Evolutionary conservation across 2,888 invertebrate genomes (phyloP).

Genomic region (Morpho deidamia): DNA sequence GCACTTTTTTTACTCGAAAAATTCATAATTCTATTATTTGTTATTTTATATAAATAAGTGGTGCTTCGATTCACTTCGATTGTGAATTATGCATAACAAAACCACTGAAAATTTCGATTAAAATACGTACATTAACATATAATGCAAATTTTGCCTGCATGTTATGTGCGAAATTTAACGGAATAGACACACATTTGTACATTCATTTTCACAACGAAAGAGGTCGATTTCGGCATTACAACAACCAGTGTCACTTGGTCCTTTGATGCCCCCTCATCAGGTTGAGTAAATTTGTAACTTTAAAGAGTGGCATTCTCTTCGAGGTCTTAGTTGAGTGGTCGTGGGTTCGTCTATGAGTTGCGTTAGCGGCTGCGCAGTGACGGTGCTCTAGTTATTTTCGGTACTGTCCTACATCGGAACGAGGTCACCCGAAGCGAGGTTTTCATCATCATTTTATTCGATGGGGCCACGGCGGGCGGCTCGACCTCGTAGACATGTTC

Average conservation of each 20-base stretch:
- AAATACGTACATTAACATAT: no score
- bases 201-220: slow-evolving; percentile 35
- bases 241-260: slow-evolving; percentile 34
- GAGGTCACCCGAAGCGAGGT: slow-evolving; percentile 63
- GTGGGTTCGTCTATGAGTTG: slow-evolving; percentile 46
- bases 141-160: no score
- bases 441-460: slow-evolving; percentile 70
- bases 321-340: slow-evolving; percentile 38
- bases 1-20: no score
- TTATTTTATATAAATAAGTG: no score
- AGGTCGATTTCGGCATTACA: slow-evolving; percentile 56
- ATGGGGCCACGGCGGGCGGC: slow-evolving; percentile 65
- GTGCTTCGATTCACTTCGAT: no score
- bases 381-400: slow-evolving; percentile 74
- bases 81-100: no score
- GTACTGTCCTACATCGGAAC: slow-evolving; percentile 68
- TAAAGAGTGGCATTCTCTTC: slow-evolving; percentile 13
- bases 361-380: slow-evolving; percentile 67
- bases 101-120: no score
- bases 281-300: neutral
- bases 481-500: slow-evolving; percentile 49
- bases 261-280: slow-evolving; percentile 24
- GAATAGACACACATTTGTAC: neutral
- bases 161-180: no score
- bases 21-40: no score